Conservation (phyloP, 1,140 invertebrate species). For the Mya arenaria region DNA sequence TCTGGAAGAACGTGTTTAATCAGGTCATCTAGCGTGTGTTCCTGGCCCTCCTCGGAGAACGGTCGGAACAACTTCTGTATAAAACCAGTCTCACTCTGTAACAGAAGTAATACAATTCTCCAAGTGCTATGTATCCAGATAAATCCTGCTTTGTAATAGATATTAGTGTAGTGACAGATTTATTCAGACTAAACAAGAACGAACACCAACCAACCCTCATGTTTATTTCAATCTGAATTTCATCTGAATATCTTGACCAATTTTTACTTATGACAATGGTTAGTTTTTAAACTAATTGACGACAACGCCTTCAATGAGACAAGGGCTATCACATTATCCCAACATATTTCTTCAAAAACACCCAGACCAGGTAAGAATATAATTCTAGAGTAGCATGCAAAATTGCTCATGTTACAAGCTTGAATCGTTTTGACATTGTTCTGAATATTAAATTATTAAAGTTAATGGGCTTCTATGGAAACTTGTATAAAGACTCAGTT, state of each 20-base stretch:
- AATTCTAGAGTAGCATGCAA: no score
- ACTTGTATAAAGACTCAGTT: no score
- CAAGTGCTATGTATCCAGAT: background rate
- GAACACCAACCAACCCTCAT: background rate
- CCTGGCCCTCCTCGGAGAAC: conserved; percentile 73
- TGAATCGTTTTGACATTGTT: no score
- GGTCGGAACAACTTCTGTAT: conserved; percentile 80
- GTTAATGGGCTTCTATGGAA: no score
- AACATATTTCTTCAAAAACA: no score
- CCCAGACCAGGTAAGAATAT: no score
- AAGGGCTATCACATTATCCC: no score
- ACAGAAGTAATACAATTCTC: conserved; percentile 39
- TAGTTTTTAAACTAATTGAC: no score
- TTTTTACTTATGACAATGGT: background rate
- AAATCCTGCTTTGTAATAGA: background rate
- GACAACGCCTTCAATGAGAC: no score
- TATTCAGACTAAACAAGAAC: background rate
- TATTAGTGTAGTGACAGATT: background rate
- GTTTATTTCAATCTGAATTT: background rate
- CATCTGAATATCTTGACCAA: background rate
- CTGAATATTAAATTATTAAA: no score
- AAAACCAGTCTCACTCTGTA: conserved; percentile 75
- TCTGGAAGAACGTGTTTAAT: conserved; percentile 72
- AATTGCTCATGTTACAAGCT: no score
- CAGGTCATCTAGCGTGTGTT: conserved; percentile 74